Conservation (phyloP, 2,113 vertebrate species). For the Himantopus leucocephalus region DNA sequence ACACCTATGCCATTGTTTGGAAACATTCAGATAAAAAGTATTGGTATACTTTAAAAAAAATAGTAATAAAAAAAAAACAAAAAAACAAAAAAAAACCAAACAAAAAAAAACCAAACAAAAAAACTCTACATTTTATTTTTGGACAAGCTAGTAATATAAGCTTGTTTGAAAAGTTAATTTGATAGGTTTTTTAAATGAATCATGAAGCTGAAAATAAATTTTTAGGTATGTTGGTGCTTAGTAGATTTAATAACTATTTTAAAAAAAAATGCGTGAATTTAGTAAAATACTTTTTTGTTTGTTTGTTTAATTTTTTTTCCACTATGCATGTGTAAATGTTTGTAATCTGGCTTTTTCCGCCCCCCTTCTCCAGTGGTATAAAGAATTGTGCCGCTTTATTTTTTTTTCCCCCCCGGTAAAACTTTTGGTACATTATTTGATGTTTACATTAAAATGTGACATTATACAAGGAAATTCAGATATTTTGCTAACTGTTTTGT, state of each 20-base stretch:
- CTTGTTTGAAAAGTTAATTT: constrained; percentile 85
- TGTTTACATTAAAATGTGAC: constrained; percentile 96
- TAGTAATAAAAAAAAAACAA: neutral
- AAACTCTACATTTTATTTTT: constrained; percentile 71
- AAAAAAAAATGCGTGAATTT: constrained; percentile 82
- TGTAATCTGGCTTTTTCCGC: constrained; percentile 82
- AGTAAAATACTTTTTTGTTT: constrained; percentile 74
- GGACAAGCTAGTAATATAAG: constrained; percentile 77
- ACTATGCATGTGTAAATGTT: constrained; percentile 91
- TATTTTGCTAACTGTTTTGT: constrained; percentile 90
- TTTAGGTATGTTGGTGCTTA: constrained; percentile 85
- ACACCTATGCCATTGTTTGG: constrained; percentile 74
- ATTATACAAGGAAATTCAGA: constrained; percentile 87
- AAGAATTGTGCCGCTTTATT: constrained; percentile 80
- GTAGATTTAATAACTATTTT: constrained; percentile 87
- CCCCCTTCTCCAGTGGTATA: constrained; percentile 80
- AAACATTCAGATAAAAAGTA: constrained; percentile 70
- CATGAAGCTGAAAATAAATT: constrained; percentile 84
- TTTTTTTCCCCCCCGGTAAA: constrained; percentile 67
- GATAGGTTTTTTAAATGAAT: constrained; percentile 82
- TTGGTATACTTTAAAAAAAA: constrained; percentile 69
- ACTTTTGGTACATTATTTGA: constrained; percentile 92
- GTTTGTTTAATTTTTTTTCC: constrained; percentile 71
- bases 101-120: neutral
- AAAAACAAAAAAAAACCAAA: neutral